Conservation (phyloP, 2,888 invertebrate genomes). For the Teinopalpus imperialis region DNA sequence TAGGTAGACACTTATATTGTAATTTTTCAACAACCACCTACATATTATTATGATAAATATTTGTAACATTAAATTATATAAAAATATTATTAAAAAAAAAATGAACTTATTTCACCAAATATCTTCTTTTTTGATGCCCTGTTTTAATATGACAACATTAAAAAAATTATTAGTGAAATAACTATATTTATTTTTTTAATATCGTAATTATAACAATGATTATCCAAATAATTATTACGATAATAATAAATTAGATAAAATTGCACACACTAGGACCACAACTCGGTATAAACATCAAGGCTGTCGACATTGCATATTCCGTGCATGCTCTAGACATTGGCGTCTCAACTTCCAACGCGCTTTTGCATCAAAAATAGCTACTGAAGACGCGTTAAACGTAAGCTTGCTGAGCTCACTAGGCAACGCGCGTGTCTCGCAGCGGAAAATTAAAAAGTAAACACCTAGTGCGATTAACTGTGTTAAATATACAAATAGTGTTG, state of each 20-base stretch:
- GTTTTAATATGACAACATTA: too few species aligned
- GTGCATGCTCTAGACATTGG: slow-evolving; percentile 81
- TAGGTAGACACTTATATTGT: too few species aligned
- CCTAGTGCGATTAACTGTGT: slow-evolving; percentile 34
- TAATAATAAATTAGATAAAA: slow-evolving; percentile 23
- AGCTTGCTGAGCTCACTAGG: slow-evolving; percentile 70
- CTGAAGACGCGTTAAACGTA: slow-evolving; percentile 72
- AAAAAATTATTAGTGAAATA: too few species aligned
- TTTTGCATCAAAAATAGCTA: slow-evolving; percentile 81
- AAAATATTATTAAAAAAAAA: too few species aligned
- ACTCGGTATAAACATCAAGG: slow-evolving; percentile 55
- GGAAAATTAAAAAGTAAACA: slow-evolving; percentile 38
- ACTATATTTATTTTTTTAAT: too few species aligned
- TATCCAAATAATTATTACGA: too few species aligned
- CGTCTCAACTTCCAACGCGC: slow-evolving; percentile 74
- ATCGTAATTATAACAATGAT: too few species aligned
- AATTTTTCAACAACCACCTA: too few species aligned
- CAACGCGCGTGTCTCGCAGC: slow-evolving; percentile 53
- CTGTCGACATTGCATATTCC: slow-evolving; percentile 81
- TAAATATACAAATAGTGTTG: slow-evolving; percentile 39
- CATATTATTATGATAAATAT: too few species aligned
- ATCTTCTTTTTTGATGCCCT: too few species aligned
- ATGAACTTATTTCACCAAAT: too few species aligned
- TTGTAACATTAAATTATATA: too few species aligned
- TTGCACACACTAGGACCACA: slow-evolving; percentile 22